Evolutionary conservation across 2,797 vertebrate species (phyloP).

Genomic region (Pantherophis alleghaniensis): DNA sequence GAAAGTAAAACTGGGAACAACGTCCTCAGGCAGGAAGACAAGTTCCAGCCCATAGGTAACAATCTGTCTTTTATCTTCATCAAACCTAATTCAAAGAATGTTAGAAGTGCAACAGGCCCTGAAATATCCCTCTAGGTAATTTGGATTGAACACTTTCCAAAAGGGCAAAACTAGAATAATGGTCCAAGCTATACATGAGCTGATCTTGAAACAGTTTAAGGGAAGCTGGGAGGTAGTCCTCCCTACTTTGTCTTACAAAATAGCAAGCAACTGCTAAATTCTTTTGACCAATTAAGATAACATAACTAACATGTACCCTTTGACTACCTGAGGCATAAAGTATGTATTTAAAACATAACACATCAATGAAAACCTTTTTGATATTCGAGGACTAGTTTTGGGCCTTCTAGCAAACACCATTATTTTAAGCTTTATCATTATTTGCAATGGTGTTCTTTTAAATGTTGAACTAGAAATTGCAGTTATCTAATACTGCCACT

Average conservation of each 20-base stretch:
- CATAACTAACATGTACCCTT: neutral
- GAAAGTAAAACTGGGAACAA: neutral
- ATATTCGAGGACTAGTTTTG: neutral
- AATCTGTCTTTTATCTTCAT: neutral
- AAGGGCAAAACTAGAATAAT: too few relatives aligned
- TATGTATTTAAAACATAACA: neutral
- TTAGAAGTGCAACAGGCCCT: neutral
- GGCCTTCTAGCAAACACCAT: neutral
- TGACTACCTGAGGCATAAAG: neutral
- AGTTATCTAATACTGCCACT: neutral
- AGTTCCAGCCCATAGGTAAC: neutral
- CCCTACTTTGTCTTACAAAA: neutral
- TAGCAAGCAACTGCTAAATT: neutral
- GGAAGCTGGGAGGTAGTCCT: neutral
- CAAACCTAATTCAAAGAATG: neutral
- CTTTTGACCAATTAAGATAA: neutral
- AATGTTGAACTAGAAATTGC: neutral
- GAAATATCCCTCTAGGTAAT: neutral
- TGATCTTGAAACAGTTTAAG: neutral
- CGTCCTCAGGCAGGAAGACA: neutral
- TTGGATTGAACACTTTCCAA: neutral
- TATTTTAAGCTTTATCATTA: neutral
- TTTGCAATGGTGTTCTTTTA: neutral
- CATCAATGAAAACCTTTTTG: neutral
- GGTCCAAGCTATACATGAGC: neutral